Evolutionary conservation across 2,113 vertebrate genomes (phyloP).

Genomic region (Pachycephala philippinensis): DNA sequence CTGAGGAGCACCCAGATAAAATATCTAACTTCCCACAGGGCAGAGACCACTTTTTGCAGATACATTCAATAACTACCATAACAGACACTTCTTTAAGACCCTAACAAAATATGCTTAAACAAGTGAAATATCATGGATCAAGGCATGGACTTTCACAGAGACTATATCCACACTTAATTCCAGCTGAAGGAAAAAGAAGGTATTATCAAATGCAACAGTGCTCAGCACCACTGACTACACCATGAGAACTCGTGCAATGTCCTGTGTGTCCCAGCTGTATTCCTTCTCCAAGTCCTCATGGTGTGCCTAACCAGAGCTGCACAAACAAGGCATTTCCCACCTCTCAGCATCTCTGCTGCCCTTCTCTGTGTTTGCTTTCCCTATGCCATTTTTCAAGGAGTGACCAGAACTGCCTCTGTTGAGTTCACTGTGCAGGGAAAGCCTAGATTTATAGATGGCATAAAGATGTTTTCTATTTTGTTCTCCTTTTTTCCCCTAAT

Average conservation of each 20-base stretch:
- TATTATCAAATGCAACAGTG: accelerated
- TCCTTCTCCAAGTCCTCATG: background rate
- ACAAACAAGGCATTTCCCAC: background rate
- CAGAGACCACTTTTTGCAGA: background rate
- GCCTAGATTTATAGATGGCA: background rate
- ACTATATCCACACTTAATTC: background rate
- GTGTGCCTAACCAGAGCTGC: background rate
- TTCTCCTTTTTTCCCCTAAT: background rate
- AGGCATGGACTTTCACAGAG: background rate
- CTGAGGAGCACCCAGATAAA: background rate
- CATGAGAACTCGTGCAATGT: background rate
- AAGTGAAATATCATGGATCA: background rate
- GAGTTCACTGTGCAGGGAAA: background rate
- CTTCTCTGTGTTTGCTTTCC: background rate
- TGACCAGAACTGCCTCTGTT: background rate
- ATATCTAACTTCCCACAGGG: background rate
- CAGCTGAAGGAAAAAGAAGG: background rate
- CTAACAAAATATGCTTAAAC: background rate
- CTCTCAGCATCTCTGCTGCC: background rate
- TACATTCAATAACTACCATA: background rate
- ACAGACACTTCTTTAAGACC: background rate
- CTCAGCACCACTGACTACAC: background rate
- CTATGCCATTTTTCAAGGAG: background rate
- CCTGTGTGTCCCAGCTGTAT: accelerated
- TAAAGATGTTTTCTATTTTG: background rate